phyloP scores from a whole-genome alignment of 2,113 vertebrate species.

The Varanus komodoensis region DNA sequence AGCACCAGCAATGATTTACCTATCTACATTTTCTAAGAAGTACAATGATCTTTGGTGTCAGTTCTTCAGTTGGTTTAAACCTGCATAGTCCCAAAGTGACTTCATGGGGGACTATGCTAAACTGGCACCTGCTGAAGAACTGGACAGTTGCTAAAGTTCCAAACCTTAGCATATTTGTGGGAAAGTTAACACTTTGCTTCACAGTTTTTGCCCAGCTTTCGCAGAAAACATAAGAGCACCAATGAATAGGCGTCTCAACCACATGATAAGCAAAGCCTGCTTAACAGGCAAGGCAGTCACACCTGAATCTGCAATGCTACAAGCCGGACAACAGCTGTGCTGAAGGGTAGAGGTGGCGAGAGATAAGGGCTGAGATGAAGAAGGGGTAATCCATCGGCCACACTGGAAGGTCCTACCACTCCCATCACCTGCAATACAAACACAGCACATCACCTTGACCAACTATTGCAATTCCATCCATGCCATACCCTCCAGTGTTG shows the following conservation, averaged over 20 bases:
- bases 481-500: constrained; percentile 71
- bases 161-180: constrained; percentile 51
- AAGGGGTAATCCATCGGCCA: constrained; percentile 97
- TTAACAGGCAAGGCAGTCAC: constrained; percentile 78
- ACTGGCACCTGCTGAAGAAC: constrained; percentile 47
- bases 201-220: constrained; percentile 88
- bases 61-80: constrained; percentile 59
- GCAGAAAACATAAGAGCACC: constrained; percentile 79
- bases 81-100: constrained; percentile 51
- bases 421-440: constrained; percentile 97
- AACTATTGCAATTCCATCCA: constrained; percentile 76
- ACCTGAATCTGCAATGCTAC: constrained; percentile 99
- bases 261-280: constrained; percentile 74
- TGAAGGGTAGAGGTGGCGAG: constrained; percentile 98
- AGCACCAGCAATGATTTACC: background rate
- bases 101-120: constrained; percentile 51
- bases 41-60: constrained; percentile 5
- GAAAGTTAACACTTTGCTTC: constrained; percentile 62
- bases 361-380: constrained; percentile 99
- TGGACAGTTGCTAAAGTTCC: constrained; percentile 50
- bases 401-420: constrained; percentile 98
- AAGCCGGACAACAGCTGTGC: constrained; percentile 97
- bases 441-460: constrained; percentile 83
- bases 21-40: background rate
- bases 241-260: constrained; percentile 73